Percentiles rank a stretch among this genome's conserved stretches.
Evolutionary conservation across 2,888 invertebrate genomes (phyloP).

Genomic region (Daptonema setosum): DNA sequence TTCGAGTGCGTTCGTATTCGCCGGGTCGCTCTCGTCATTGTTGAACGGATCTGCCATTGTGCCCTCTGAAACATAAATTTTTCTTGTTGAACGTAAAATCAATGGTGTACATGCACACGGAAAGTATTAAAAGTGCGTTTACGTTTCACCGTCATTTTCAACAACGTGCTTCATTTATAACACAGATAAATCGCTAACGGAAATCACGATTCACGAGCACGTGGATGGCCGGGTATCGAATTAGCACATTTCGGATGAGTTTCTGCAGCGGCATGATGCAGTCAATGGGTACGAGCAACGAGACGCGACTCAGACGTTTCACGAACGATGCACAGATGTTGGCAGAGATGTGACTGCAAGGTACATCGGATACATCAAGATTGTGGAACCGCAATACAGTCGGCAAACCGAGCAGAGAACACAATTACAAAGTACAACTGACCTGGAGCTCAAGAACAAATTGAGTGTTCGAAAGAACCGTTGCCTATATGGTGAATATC

Average conservation of each 20-base stretch:
- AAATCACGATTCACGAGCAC: constrained; percentile 20
- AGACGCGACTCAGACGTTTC: constrained; percentile 61
- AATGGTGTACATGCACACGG: neutral
- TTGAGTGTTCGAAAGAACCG: constrained; percentile 68
- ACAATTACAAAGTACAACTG: constrained; percentile 29
- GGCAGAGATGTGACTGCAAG: constrained; percentile 60
- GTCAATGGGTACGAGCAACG: constrained; percentile 57
- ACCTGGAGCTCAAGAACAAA: constrained; percentile 74
- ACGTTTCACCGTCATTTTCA: neutral
- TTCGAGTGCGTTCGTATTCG: constrained; percentile 54
- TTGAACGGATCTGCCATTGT: constrained; percentile 53
- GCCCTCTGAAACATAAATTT: constrained; percentile 13
- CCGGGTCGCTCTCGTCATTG: constrained; percentile 55
- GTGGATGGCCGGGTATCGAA: constrained; percentile 56
- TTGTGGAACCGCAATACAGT: neutral
- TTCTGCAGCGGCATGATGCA: constrained; percentile 52
- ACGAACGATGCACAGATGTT: constrained; percentile 73
- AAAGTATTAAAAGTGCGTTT: neutral
- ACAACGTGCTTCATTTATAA: neutral
- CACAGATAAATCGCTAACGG: constrained; percentile 6
- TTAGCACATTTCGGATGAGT: constrained; percentile 61
- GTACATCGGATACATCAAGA: constrained; percentile 5
- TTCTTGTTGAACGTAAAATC: neutral
- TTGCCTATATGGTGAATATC: constrained; percentile 67
- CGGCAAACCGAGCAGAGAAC: too few species aligned